phyloP scores from a whole-genome alignment of 2,888 invertebrate species.

The Opisthograptis luteolata region DNA sequence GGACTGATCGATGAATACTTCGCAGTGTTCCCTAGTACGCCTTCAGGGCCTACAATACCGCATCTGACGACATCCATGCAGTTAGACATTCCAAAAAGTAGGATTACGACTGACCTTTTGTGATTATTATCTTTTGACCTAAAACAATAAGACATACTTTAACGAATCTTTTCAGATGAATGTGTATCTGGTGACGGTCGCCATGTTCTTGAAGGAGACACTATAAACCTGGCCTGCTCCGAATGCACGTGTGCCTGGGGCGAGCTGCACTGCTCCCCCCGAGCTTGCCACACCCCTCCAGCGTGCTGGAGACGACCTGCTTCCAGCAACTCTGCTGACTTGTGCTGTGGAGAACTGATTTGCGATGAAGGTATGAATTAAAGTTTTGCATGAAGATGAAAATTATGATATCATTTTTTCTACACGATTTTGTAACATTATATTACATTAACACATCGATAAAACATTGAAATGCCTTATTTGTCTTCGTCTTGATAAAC shows the following conservation, averaged over 20 bases:
- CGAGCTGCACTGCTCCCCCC: constrained; percentile 59
- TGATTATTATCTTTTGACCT: neutral
- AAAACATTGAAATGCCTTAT: no score
- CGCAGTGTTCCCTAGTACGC: constrained; percentile 73
- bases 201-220: constrained; percentile 58
- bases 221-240: constrained; percentile 58
- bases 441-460: no score
- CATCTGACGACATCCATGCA: constrained; percentile 76
- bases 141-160: neutral
- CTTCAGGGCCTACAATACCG: constrained; percentile 54
- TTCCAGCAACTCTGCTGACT: constrained; percentile 42
- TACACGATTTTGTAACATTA: no score
- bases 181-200: constrained; percentile 64
- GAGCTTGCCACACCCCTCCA: constrained; percentile 52
- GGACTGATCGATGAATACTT: constrained; percentile 83
- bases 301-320: constrained; percentile 49
- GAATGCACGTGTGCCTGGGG: constrained; percentile 68
- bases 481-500: no score
- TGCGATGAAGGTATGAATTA: constrained; percentile 58
- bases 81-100: constrained; percentile 64
- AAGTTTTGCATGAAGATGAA: no score
- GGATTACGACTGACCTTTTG: neutral
- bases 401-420: no score
- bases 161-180: constrained; percentile 56
- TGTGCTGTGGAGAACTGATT: constrained; percentile 68